Percentiles rank a stretch among this genome's conserved stretches.
phyloP scores from a whole-genome alignment of 2,113 vertebrate species.

The Apteryx owenii region DNA sequence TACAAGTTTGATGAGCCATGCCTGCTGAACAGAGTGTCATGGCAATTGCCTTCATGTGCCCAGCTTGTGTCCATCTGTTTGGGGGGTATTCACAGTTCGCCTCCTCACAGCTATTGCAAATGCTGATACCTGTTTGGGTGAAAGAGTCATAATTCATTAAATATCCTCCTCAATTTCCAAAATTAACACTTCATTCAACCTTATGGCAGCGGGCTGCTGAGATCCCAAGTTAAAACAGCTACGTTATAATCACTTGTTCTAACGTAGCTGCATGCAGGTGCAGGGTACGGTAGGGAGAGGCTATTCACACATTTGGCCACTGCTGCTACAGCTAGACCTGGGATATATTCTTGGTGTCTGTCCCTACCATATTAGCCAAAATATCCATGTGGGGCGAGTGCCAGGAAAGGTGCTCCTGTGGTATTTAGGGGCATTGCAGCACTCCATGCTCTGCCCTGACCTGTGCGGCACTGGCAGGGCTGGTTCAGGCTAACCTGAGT shows the following conservation, averaged over 20 bases:
- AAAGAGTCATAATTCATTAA: neutral
- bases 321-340: neutral
- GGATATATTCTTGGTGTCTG: neutral
- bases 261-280: accelerated
- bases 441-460: neutral
- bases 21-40: neutral
- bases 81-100: neutral
- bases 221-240: neutral
- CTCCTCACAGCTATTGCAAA: neutral
- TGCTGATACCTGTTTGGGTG: neutral
- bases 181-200: neutral
- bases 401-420: neutral
- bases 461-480: neutral
- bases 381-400: accelerated
- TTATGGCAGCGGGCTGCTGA: neutral
- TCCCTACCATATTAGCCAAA: neutral
- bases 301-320: neutral
- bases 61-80: neutral
- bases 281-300: neutral
- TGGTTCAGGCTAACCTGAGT: neutral
- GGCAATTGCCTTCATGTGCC: neutral
- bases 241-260: neutral
- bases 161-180: neutral
- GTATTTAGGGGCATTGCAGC: neutral
- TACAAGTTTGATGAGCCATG: neutral